Base-by-base conservation (phyloP, 2,888 invertebrate species). In the Alsophila aescularia region DNA sequence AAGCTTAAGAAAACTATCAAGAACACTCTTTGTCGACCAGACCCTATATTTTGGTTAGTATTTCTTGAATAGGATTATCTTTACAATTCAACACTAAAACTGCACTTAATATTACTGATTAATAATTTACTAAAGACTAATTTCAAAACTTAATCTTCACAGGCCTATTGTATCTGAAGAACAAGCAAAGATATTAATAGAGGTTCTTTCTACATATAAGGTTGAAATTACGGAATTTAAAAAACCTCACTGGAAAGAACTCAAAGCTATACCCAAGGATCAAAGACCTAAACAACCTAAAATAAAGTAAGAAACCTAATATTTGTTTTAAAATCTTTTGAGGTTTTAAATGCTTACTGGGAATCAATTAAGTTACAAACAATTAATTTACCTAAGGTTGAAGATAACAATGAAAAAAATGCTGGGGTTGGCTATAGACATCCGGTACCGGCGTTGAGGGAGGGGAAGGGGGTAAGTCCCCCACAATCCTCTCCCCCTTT, bases 1-100 rank as follows among this genome's bases (percentile, higher is more conserved):
- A 89, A 90, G 74, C 60, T 91, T 9, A 87, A 88, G 69, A 90
- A 85, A 78, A 87, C 83, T 13, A 79, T 91, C 9, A 89, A 86
- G 79, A 90, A 90, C 69, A 77, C 90, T 14, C 59, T 92, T 36
- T 86, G 87, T 61, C 76, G 88, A n/a, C 87, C 90, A 1, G 88
- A 88, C 62, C 75, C 81, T 15, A 48, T 79, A 32, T 74, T 77
- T 69, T 91, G 92, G 91, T 90, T 21, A 36, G 27, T n/a, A 21
- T 43, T 29, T 12, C 12, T 13, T n/a, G 5, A 14, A 31, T 31
- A 31, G 8, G n/a, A 2, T 2, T 7, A 27, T 8, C 27, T 2
- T 2, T 27, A 27, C 2, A 8, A 27, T 9, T 9, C 21, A 9
- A 27, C 27, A 18, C n/a, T n/a, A n/a, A n/a, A n/a, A n/a, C n/a